Base-by-base conservation (phyloP, 2,113 vertebrate genomes). In the Theristicus caerulescens region DNA sequence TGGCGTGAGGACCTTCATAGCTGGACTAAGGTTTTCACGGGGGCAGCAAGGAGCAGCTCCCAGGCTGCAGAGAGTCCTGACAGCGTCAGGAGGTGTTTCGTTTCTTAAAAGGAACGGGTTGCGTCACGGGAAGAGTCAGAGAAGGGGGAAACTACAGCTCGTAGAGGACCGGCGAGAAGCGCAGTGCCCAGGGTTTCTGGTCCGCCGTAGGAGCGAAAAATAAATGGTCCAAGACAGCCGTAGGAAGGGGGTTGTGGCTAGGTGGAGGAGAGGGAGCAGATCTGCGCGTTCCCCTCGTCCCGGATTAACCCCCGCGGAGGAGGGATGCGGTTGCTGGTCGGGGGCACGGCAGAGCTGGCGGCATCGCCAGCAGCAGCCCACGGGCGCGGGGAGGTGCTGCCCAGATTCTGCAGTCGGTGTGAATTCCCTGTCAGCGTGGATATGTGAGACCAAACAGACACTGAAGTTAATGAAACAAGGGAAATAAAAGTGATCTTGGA, bases 401-500 rank as follows among this genome's bases (percentile, higher is more conserved):
- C 93, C 79, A 25, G 7, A 74, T 87, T 76, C 96, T 94, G 97
- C 95, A 69, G 66, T 32, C 9, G 70, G 94, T 66, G 95, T 70
- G 82, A 96, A 91, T 92, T 96, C 93, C 90, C 93, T 61, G 94
- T 96, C 95, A 88, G 96, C 62, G 79, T 95, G 93, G 91, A 80
- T 87, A 15, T 72, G 86, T 74, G 96, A 98, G 94, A 96, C 96
- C 92, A 91, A 95, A 97, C 86, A 97, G 97, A 97, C 78, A 84
- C 89, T 88, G 97, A 97, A 95, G 95, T 96, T 97, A 95, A 97
- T 81, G 92, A 94, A 98, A 95, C 96, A 88, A 97, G 94, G 96
- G 96, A 96, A 98, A 97, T 96, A 98, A 98, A 98, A 98, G 92
- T 84, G 97, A 95, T 98, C 97, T 98, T 98, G 97, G 98, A 98